Percentiles rank a stretch among this genome's conserved stretches.
Conservation (phyloP, 2,888 invertebrate species). For the Agapostemon virescens region DNA sequence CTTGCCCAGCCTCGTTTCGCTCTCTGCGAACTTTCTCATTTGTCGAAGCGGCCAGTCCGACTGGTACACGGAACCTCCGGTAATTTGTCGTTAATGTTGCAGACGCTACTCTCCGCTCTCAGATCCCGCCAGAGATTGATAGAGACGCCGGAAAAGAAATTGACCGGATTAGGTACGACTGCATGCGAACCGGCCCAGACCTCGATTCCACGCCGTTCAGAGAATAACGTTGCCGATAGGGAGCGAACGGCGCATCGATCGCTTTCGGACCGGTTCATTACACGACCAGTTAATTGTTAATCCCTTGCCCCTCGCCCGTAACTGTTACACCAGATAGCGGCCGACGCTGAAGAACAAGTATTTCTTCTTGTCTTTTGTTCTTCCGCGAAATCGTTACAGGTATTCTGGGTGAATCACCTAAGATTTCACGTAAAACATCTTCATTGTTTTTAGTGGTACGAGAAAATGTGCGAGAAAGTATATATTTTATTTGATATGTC, state of each 20-base stretch:
- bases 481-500: no score
- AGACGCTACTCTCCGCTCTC: slow-evolving; percentile 2
- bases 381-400: neutral
- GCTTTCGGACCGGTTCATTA: neutral
- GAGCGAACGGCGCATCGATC: neutral
- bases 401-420: no score
- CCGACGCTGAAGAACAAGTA: no score
- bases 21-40: slow-evolving; percentile 54
- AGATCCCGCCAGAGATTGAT: slow-evolving; percentile 19
- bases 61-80: slow-evolving; percentile 33
- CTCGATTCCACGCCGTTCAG: neutral
- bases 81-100: slow-evolving; percentile 54
- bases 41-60: slow-evolving; percentile 27
- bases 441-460: no score
- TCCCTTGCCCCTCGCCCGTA: neutral
- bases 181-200: neutral
- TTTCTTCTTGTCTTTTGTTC: neutral
- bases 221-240: neutral
- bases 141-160: slow-evolving; percentile 30
- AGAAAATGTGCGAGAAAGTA: no score
- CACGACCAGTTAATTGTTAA: neutral
- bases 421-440: no score
- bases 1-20: slow-evolving; percentile 18
- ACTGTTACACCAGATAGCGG: neutral
- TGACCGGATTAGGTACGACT: slow-evolving; percentile 19